Conservation (phyloP, 2,797 vertebrate genomes). For the Scyliorhinus canicula region DNA sequence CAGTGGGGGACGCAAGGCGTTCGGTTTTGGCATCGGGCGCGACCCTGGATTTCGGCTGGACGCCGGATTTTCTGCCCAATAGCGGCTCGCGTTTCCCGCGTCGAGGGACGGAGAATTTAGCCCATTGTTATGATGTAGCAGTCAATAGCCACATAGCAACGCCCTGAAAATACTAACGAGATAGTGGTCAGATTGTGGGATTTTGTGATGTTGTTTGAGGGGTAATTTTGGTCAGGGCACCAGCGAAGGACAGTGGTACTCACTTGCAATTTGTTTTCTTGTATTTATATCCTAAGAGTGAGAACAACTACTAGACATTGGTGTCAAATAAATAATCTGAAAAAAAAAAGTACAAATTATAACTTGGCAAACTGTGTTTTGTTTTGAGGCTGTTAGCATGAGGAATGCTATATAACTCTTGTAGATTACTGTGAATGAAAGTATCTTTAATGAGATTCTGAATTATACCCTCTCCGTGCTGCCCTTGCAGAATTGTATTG, state of each 20-base stretch:
- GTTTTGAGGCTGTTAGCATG: slow-evolving; percentile 10
- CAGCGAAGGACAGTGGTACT: background rate
- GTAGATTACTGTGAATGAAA: slow-evolving; percentile 11
- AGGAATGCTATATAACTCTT: background rate
- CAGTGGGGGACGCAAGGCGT: too few relatives aligned
- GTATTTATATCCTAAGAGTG: background rate
- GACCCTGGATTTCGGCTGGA: too few relatives aligned
- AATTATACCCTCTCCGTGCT: slow-evolving; percentile 2
- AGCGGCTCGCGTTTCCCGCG: too few relatives aligned
- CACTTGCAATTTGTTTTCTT: background rate
- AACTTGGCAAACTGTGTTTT: background rate
- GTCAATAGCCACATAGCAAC: background rate
- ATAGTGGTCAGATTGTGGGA: background rate
- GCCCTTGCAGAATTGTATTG: background rate
- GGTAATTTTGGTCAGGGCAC: background rate
- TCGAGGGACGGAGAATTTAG: too few relatives aligned
- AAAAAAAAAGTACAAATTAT: background rate
- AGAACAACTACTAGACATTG: background rate
- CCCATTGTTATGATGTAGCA: too few relatives aligned
- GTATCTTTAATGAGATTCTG: slow-evolving; percentile 23
- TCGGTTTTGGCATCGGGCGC: too few relatives aligned
- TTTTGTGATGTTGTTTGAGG: background rate
- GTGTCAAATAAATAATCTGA: background rate
- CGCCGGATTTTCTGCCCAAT: too few relatives aligned
- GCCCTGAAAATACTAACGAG: background rate